Evolutionary conservation across 2,888 invertebrate genomes (phyloP), one percentile per base, ranked within the genome.

Genomic region (Ectemnius continuus): DNA sequence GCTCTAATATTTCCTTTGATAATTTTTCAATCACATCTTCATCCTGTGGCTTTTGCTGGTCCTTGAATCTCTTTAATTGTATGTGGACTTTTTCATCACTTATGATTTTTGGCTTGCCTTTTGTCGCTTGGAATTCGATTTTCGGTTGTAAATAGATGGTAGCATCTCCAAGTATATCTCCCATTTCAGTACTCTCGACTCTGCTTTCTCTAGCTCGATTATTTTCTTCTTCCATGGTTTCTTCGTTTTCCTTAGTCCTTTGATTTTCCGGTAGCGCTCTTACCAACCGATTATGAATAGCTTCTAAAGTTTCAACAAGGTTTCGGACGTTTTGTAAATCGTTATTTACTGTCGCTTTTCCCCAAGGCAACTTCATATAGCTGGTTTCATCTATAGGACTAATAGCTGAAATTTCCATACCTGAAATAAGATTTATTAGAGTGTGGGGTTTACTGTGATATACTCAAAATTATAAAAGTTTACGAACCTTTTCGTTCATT

Each of bases 401-500:
- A 1, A 81, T 78, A 28, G 85, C 59, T 0, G 88, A 88, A 23
- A 87, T 77, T 60, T 89, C 88, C 73, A 87, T 80, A 64, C 85
- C 87, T 87, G 61, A 23, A 80, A 61, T 14, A 70, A 60, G 57
- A 61, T 11, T 23, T 67, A 45, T 58, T 56, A 60, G 20, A 52
- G 16, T 52, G n/a, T 16, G 52, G 5, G 16, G 14, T 6, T 47
- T 52, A 16, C 13, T 16, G 2, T 16, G 16, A 14, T 1, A 6
- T 5, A 52, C 16, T 56, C 52, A 62, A 13, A 61, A 6, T 48
- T 57, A 13, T 6, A 60, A 48, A 47, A 5, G 18, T 61, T 61
- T 36, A 57, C 14, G 57, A 20, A 86, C 88, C 88, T 78, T 78
- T 86, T 20, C 88, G 86, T 82, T 94, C 94, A 66, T 91, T 90